A percentile compares a stretch with the other conserved stretches of the same genome.
Evolutionary conservation across 2,888 invertebrate genomes (phyloP).

Genomic region (Dynastes hyllus): DNA sequence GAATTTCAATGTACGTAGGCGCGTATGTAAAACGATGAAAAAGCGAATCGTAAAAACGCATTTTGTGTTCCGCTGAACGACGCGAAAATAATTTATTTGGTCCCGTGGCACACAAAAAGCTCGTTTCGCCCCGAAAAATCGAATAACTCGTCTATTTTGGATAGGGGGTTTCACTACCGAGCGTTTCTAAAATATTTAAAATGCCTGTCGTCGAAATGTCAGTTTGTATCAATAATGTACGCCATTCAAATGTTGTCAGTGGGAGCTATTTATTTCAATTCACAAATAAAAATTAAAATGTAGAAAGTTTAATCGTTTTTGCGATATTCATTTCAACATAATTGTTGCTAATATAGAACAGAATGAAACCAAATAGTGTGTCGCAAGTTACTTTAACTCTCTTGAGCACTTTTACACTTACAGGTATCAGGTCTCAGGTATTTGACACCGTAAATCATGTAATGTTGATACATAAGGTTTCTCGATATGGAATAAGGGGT

Average conservation of each 20-base stretch:
- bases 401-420: too few relatives aligned
- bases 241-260: background rate
- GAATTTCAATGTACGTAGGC: background rate
- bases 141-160: background rate
- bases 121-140: background rate
- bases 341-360: too few relatives aligned
- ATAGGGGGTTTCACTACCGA: background rate
- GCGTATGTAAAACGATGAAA: background rate
- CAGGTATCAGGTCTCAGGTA: too few relatives aligned
- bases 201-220: background rate
- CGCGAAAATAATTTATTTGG: conserved; percentile 27
- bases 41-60: conserved; percentile 7
- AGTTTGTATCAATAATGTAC: background rate
- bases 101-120: background rate
- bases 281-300: too few relatives aligned
- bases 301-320: too few relatives aligned
- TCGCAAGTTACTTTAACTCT: too few relatives aligned
- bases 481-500: too few relatives aligned
- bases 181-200: background rate
- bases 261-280: too few relatives aligned
- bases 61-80: conserved; percentile 5
- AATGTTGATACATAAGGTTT: too few relatives aligned
- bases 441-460: too few relatives aligned
- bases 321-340: too few relatives aligned
- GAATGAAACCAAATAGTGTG: too few relatives aligned